Conservation (phyloP, 2,888 invertebrate genomes). For the Lathronympha strigana region DNA sequence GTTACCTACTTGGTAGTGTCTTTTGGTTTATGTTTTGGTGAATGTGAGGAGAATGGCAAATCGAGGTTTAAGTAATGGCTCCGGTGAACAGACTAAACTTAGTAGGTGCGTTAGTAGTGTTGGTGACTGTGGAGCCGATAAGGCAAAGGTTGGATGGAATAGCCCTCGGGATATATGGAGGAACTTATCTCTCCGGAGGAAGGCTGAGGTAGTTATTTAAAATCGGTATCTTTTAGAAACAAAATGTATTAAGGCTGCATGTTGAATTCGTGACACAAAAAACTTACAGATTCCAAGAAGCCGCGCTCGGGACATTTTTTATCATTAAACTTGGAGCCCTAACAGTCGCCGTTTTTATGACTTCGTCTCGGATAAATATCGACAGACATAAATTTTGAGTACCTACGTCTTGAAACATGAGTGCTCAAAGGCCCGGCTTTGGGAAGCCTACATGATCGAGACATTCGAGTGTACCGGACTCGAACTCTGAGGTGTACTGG, state of each 20-base stretch:
- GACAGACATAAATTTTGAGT: constrained; percentile 26
- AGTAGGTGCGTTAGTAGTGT: constrained; percentile 76
- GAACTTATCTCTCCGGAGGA: constrained; percentile 76
- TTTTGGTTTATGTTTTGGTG: constrained; percentile 37
- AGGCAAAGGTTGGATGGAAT: constrained; percentile 77
- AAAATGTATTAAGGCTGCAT: neutral
- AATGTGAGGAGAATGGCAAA: constrained; percentile 72
- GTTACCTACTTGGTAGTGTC: constrained; percentile 41
- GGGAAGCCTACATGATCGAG: constrained; percentile 1
- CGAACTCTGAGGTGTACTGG: neutral
- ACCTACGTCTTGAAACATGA: constrained; percentile 27
- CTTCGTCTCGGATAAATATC: constrained; percentile 25
- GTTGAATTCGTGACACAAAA: constrained; percentile 18
- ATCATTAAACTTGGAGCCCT: constrained; percentile 10
- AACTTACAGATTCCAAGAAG: constrained; percentile 20
- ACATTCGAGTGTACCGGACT: neutral
- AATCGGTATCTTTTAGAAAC: neutral
- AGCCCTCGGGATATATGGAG: constrained; percentile 81
- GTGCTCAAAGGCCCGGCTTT: constrained; percentile 31
- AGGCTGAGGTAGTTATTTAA: constrained; percentile 70
- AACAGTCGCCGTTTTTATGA: constrained; percentile 25
- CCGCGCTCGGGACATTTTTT: constrained; percentile 14
- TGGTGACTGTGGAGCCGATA: constrained; percentile 71
- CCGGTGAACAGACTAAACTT: constrained; percentile 66
- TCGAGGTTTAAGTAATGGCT: constrained; percentile 64